phyloP scores from a whole-genome alignment of 1,140 invertebrate species.

The Paramacrobiotus metropolitanus region DNA sequence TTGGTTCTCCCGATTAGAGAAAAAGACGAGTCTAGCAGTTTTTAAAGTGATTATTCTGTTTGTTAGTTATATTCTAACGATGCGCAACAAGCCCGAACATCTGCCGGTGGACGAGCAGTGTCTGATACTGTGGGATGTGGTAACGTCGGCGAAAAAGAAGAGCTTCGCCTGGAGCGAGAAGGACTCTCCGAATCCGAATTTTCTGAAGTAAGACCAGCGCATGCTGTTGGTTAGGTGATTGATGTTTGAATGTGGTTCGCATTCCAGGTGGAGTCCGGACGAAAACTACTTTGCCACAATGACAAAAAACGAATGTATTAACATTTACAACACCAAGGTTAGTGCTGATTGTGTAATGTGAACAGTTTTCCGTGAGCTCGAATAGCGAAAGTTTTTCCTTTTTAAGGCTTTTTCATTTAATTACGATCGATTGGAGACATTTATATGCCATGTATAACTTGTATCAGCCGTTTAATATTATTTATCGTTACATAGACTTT shows the following conservation, averaged over 20 bases:
- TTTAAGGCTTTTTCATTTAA: too few species aligned
- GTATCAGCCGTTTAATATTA: too few species aligned
- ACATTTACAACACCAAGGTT: conserved; percentile 73
- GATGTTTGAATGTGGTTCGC: background rate
- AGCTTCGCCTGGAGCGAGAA: conserved; percentile 12
- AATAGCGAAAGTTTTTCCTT: too few species aligned
- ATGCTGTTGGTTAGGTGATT: conserved; percentile 12
- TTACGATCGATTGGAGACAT: too few species aligned
- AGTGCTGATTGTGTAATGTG: too few species aligned
- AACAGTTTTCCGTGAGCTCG: too few species aligned
- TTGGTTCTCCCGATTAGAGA: background rate
- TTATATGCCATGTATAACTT: too few species aligned
- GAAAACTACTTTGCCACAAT: conserved; percentile 86
- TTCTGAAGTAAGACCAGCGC: conserved; percentile 11
- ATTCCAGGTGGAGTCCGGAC: conserved; percentile 60
- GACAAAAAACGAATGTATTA: conserved; percentile 40
- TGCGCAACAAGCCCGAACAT: background rate
- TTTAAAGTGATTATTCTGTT: conserved; percentile 14
- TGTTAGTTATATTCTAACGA: conserved; percentile 16
- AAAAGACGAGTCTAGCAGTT: conserved; percentile 8
- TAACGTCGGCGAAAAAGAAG: conserved; percentile 58
- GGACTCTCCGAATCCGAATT: conserved; percentile 8
- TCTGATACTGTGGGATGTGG: conserved; percentile 54
- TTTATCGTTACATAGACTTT: too few species aligned
- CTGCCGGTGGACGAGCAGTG: conserved; percentile 17